Base-by-base conservation (phyloP, 1,140 invertebrate genomes). In the Drosophila santomea region DNA sequence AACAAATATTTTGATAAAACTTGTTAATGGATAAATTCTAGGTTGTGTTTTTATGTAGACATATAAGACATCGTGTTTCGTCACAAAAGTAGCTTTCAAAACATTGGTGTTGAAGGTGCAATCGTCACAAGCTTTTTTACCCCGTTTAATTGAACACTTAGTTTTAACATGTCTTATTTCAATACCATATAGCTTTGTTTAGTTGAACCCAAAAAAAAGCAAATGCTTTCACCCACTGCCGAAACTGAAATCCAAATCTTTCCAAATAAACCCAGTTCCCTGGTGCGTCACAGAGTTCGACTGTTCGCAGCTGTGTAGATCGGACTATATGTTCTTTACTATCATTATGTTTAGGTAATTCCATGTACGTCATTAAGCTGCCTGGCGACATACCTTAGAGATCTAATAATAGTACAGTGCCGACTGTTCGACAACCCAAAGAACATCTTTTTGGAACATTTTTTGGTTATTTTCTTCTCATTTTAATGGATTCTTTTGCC, bases 231-330 rank as follows among this genome's bases (percentile, higher is more conserved):
- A 50, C 12, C 3, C 10, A 25, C 23, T 60, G 32, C 8, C 32
- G 2, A 32, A 14, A 47, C 11, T 6, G 11, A n/a, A 15, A 58
- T 41, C 35, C 55, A 72, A 50, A 77, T 48, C 43, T 62, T 1
- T 14, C 6, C 28, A 35, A 55, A 52, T 69, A 38, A 67, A 67
- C 50, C 43, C 12, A 68, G 11, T 68, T 36, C 25, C 35, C 50
- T 52, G 75, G 72, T 85, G 77, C 81, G 81, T 84, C 80, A 77
- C 72, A 58, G 28, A 10, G 45, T 25, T 54, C 17, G 15, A 44
- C 39, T 45, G 61, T 63, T 60, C 43, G 57, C 81, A 85, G 82
- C 82, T 85, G 81, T 74, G 63, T 63, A 68, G 55, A 69, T 81
- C 38, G 39, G 51, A 44, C 54, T 35, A 52, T 41, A 23, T 32